Evolutionary conservation across 2,888 invertebrate species (phyloP).

Genomic region (Desoria tigrina): DNA sequence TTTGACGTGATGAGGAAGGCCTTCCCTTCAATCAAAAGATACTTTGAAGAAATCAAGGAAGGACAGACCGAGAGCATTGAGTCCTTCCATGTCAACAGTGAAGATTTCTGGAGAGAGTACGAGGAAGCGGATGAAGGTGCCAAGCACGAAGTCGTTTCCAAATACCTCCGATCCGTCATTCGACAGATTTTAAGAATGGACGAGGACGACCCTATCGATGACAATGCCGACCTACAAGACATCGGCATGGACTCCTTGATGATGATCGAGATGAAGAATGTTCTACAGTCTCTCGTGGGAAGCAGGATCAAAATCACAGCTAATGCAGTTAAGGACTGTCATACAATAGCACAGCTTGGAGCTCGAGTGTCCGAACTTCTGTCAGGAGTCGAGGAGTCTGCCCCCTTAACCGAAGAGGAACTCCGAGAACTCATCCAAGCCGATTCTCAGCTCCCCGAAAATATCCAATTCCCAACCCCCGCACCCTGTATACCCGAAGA

Average conservation of each 20-base stretch:
- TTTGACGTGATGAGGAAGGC: conserved; percentile 21
- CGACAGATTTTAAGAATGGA: conserved; percentile 29
- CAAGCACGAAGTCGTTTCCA: conserved; percentile 11
- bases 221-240: conserved; percentile 31
- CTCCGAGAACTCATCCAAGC: not conserved
- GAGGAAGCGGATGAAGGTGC: conserved; percentile 12
- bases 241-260: conserved; percentile 38
- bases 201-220: conserved; percentile 24
- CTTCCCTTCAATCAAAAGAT: conserved; percentile 1
- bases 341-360: not conserved
- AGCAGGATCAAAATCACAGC: conserved; percentile 20
- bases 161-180: conserved; percentile 16
- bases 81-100: not conserved
- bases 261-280: conserved; percentile 41
- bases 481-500: not conserved
- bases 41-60: conserved; percentile 14
- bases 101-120: conserved; percentile 30
- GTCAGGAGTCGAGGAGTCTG: not conserved
- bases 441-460: not conserved
- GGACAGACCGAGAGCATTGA: conserved; percentile 6
- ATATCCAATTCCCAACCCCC: not conserved
- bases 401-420: not conserved
- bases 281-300: conserved; percentile 25
- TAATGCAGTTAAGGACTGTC: conserved; percentile 17
- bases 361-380: not conserved